Conservation (phyloP, 2,888 invertebrate genomes). For the Oscheius onirici region DNA sequence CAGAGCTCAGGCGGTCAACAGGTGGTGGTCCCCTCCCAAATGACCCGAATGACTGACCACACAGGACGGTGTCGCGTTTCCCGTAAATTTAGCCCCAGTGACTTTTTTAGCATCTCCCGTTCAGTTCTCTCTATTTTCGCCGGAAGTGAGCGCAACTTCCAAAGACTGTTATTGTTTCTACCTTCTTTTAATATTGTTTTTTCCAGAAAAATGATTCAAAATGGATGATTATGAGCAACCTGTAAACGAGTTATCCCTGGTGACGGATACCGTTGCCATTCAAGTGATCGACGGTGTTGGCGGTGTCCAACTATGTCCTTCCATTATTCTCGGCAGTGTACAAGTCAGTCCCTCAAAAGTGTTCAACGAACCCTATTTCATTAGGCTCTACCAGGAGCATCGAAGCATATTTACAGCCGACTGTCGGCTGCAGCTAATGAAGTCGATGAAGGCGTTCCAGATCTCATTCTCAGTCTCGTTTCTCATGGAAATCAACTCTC, state of each 20-base stretch:
- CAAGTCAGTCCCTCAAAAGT: conserved; percentile 12
- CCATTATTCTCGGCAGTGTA: conserved; percentile 42
- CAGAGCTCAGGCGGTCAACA: conserved; percentile 18
- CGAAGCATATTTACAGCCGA: conserved; percentile 64
- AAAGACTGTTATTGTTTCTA: background rate
- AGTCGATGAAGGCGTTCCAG: conserved; percentile 66
- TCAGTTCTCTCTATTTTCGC: background rate
- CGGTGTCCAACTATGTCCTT: conserved; percentile 50
- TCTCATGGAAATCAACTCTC: conserved; percentile 60
- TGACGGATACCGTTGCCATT: conserved; percentile 47
- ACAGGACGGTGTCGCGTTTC: background rate
- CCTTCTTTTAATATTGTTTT: background rate
- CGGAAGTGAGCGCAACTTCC: background rate
- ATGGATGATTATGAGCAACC: conserved; percentile 51
- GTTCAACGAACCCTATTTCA: background rate
- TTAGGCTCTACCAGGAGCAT: conserved; percentile 59
- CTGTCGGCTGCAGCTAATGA: conserved; percentile 60
- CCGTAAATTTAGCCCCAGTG: conserved; percentile 1
- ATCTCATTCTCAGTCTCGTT: conserved; percentile 60
- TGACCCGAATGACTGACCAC: conserved; percentile 26
- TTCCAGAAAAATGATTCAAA: background rate
- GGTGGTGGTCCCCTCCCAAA: conserved; percentile 22
- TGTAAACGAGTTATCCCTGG: conserved; percentile 43
- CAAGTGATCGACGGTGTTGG: conserved; percentile 43
- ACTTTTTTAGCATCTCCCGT: background rate